Conservation (phyloP, 2,113 vertebrate genomes). For the Epinephelus moara region DNA sequence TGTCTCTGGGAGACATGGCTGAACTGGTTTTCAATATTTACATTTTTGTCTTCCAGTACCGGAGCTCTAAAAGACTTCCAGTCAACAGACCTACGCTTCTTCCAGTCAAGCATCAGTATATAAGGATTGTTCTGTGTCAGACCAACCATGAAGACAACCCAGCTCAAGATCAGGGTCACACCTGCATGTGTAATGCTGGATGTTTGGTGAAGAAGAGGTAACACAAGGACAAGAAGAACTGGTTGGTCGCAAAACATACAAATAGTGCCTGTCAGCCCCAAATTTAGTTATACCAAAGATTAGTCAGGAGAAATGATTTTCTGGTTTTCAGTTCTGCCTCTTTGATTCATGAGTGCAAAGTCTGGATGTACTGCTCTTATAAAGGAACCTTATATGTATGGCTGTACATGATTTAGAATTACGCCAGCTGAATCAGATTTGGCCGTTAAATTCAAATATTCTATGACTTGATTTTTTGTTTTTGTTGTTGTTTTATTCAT, state of each 20-base stretch:
- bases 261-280: too few relatives aligned
- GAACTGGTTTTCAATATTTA: neutral
- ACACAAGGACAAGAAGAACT: neutral
- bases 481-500: too few relatives aligned
- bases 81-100: neutral
- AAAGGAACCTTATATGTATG: neutral
- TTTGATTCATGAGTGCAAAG: neutral
- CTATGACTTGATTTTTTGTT: too few relatives aligned
- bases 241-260: neutral
- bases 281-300: neutral
- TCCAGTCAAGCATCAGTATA: neutral
- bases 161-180: neutral
- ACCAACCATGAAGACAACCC: neutral
- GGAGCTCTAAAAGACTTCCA: neutral
- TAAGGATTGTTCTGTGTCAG: neutral
- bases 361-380: neutral
- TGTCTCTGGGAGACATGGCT: neutral
- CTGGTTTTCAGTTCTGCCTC: neutral
- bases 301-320: neutral
- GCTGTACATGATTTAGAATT: neutral
- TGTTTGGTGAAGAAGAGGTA: neutral
- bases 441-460: too few relatives aligned
- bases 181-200: neutral
- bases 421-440: too few relatives aligned
- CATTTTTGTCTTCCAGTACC: neutral